Evolutionary conservation across 2,888 invertebrate species (phyloP), one percentile per base, ranked within the genome.

Genomic region (Acrobasis repandana): DNA sequence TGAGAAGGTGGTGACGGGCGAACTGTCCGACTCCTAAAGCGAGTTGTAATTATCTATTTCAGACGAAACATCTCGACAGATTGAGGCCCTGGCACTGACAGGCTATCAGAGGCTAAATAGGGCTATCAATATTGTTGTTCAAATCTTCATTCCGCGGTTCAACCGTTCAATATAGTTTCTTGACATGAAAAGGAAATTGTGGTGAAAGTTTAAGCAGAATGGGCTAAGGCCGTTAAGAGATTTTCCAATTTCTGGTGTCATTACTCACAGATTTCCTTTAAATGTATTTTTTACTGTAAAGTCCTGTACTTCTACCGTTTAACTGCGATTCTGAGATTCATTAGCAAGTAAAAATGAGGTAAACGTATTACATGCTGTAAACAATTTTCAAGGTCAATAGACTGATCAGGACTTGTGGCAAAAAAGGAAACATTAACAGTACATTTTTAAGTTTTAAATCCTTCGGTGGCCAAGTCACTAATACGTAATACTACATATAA

Each of bases 11-110:
- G 28, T 36, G 18, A 36, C 34, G 15, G n/a, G 48, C 56, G 15
- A 62, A 63, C 56, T 62, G 52, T 57, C 61, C 56, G 61, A 63
- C 60, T 77, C 65, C 63, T 58, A 61, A 67, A 64, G 64, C 58
- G 57, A 64, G 57, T 63, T 75, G 74, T 80, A 77, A 80, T 79
- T 77, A 79, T 70, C 66, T 75, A 71, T 71, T 71, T 65, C 76
- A 71, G 65, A 70, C 67, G 67, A 64, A 66, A 69, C 72, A 76
- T 74, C 69, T 70, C 69, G 65, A 69, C 69, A 71, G 75, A 76
- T 76, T 75, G 64, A 66, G 70, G 67, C 63, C 63, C 77, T 83
- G 83, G 66, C 65, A 67, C 66, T 79, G 83, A 83, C 83, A 83
- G 78, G 75, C 70, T 77, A 82, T 82, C 78, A 74, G 63, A 62